Evolutionary conservation across 2,797 vertebrate species (phyloP).

Genomic region (Myripristis jacobus): DNA sequence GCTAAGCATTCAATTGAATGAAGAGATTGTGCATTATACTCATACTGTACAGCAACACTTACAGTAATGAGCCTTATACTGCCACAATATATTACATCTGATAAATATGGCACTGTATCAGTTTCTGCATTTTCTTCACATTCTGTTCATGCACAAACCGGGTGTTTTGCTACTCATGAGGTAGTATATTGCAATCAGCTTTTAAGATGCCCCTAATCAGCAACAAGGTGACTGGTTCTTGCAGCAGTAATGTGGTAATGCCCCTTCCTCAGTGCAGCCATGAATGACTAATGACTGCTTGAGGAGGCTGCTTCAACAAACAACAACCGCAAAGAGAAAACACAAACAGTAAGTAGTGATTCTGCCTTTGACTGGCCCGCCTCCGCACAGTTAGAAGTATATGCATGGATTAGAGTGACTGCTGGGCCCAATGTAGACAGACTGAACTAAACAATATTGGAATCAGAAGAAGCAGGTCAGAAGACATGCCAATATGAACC

Average conservation of each 20-base stretch:
- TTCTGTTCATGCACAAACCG: conserved; percentile 21
- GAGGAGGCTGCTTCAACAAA: conserved; percentile 65
- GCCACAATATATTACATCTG: conserved; percentile 13
- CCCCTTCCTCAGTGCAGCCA: conserved; percentile 66
- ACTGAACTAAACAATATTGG: conserved; percentile 39
- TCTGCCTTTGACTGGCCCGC: conserved; percentile 27
- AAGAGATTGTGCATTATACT: conserved; percentile 32
- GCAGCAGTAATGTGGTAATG: conserved; percentile 58
- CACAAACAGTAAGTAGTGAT: conserved; percentile 59
- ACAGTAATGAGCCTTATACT: not conserved
- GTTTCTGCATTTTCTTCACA: conserved; percentile 20
- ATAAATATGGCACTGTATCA: conserved; percentile 3
- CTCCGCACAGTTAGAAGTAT: conserved; percentile 29
- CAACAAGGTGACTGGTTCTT: conserved; percentile 48
- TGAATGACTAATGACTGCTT: conserved; percentile 79
- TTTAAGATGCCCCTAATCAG: conserved; percentile 45
- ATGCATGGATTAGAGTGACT: conserved; percentile 40
- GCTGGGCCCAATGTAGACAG: conserved; percentile 48
- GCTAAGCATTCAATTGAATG: conserved; percentile 36
- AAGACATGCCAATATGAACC: conserved; percentile 45
- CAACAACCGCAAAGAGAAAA: conserved; percentile 66
- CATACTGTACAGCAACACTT: conserved; percentile 26
- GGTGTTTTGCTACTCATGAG: conserved; percentile 27
- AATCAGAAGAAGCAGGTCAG: conserved; percentile 58
- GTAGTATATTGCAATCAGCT: conserved; percentile 37